Conservation (phyloP, 2,113 vertebrate species). For the Lipophrys pholis region DNA sequence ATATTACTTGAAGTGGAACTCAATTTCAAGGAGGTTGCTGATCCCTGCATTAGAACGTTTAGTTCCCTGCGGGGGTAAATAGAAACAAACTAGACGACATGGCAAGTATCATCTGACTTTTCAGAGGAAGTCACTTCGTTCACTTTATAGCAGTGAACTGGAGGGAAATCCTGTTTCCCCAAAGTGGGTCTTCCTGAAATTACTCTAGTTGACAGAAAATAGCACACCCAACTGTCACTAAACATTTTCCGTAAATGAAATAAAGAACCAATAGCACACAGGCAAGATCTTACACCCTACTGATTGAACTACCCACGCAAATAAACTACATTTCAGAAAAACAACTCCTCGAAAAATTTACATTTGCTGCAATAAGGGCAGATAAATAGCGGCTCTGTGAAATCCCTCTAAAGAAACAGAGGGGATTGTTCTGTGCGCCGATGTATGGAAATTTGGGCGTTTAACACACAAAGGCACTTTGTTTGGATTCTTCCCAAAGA, state of each 20-base stretch:
- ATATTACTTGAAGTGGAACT: too few species aligned
- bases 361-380: conserved; percentile 51
- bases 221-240: not conserved
- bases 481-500: conserved; percentile 42
- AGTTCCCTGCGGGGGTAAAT: not conserved
- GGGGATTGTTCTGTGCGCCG: conserved; percentile 46
- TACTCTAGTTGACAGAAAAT: not conserved
- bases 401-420: conserved; percentile 41
- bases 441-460: conserved; percentile 25
- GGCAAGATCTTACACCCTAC: not conserved
- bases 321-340: conserved; percentile 47
- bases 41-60: too few species aligned
- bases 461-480: conserved; percentile 64
- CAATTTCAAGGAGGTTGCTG: too few species aligned
- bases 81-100: not conserved
- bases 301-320: not conserved
- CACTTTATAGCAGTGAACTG: not conserved
- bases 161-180: not conserved
- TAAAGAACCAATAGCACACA: not conserved
- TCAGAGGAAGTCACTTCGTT: not conserved
- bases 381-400: conserved; percentile 7
- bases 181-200: not conserved
- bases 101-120: too few species aligned
- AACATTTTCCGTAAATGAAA: not conserved
- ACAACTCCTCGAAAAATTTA: conserved; percentile 41